Evolutionary conservation across 2,113 vertebrate genomes (phyloP).

Genomic region (Nipponia nippon): DNA sequence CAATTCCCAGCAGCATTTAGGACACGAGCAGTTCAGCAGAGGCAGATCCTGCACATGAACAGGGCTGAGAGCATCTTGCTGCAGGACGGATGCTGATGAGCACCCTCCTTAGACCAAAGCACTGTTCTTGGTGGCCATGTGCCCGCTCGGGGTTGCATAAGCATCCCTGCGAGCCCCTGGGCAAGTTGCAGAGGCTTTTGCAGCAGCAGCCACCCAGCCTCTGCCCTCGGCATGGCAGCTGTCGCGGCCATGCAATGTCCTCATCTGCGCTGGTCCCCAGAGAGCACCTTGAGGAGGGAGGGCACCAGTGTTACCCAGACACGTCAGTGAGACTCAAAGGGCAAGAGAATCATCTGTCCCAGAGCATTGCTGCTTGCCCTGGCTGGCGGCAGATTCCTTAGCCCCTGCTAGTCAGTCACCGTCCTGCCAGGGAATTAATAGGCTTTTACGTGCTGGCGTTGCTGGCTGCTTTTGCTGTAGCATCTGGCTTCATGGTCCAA

Average conservation of each 20-base stretch:
- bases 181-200: background rate
- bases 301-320: background rate
- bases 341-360: background rate
- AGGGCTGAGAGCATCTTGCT: background rate
- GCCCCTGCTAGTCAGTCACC: background rate
- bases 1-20: background rate
- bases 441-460: background rate
- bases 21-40: background rate
- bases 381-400: background rate
- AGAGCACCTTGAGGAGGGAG: background rate
- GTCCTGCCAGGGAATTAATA: background rate
- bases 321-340: background rate
- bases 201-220: background rate
- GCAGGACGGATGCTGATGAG: background rate
- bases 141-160: background rate
- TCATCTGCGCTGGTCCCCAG: background rate
- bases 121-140: background rate
- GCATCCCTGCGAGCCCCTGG: background rate
- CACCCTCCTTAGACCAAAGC: background rate
- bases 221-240: background rate
- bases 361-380: accelerated
- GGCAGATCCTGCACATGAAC: background rate
- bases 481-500: background rate
- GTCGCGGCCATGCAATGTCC: accelerated
- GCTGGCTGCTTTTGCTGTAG: background rate